These are phyloP conservation scores for Tenthredo notha DNA, from an alignment of 2,888 invertebrate species.

Conservation along the genomic window DNA sequence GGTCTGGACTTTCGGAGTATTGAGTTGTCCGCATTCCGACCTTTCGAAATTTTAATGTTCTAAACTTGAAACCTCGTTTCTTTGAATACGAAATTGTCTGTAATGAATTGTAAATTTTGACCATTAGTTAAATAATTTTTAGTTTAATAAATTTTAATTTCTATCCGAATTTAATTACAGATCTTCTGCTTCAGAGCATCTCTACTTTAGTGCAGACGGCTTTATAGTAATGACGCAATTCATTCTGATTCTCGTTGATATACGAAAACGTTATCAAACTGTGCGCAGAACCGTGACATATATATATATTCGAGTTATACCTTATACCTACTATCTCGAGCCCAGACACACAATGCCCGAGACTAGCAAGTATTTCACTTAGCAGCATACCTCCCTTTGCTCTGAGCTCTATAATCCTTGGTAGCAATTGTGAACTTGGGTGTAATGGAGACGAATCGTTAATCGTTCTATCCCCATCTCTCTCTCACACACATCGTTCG, in stretches of 20 bases:
- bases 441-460: slow-evolving; percentile 51
- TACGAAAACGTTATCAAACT: slow-evolving; percentile 44
- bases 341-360: slow-evolving; percentile 47
- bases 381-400: slow-evolving; percentile 48
- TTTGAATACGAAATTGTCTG: too few relatives aligned
- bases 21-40: too few relatives aligned
- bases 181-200: not conserved
- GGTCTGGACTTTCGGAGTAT: too few relatives aligned
- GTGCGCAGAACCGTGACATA: slow-evolving; percentile 29
- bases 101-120: too few relatives aligned
- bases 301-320: slow-evolving; percentile 40
- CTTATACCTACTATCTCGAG: slow-evolving; percentile 12
- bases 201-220: not conserved
- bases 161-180: not conserved
- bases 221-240: slow-evolving; percentile 21
- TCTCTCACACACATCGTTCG: not conserved
- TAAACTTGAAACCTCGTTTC: too few relatives aligned
- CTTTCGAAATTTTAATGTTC: too few relatives aligned
- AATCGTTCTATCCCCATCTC: slow-evolving; percentile 38
- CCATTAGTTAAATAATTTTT: not conserved
- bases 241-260: slow-evolving; percentile 38
- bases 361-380: slow-evolving; percentile 51
- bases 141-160: not conserved
- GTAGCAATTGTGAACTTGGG: slow-evolving; percentile 52
- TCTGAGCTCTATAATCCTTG: slow-evolving; percentile 50